phyloP scores from a whole-genome alignment of 2,113 vertebrate genomes.

The Thymallus thymallus region DNA sequence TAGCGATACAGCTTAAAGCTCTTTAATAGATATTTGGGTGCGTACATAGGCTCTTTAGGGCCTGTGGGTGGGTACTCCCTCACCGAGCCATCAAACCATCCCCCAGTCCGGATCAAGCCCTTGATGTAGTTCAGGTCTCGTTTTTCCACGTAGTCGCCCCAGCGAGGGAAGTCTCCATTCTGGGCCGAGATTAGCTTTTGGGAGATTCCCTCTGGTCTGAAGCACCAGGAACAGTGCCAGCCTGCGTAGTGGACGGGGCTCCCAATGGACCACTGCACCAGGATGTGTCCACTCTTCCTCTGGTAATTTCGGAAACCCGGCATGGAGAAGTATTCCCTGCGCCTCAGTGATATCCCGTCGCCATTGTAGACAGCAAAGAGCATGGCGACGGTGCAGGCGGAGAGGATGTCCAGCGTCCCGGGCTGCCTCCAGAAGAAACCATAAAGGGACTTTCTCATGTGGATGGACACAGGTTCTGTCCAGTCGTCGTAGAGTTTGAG shows the following conservation, averaged over 20 bases:
- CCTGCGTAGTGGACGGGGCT: constrained; percentile 86
- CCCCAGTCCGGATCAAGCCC: constrained; percentile 81
- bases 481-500: constrained; percentile 85
- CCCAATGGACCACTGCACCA: constrained; percentile 84
- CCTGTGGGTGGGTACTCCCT: constrained; percentile 79
- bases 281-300: constrained; percentile 79
- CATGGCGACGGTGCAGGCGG: constrained; percentile 82
- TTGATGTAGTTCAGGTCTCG: constrained; percentile 83
- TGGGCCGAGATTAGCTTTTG: constrained; percentile 86
- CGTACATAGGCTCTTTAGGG: constrained; percentile 86
- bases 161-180: constrained; percentile 88
- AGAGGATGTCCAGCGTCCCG: constrained; percentile 83
- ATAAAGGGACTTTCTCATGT: constrained; percentile 86
- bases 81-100: constrained; percentile 85
- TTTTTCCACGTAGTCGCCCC: constrained; percentile 87
- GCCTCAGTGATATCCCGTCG: constrained; percentile 81
- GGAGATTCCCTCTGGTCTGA: constrained; percentile 84
- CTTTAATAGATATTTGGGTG: constrained; percentile 82
- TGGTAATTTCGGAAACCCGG: constrained; percentile 82
- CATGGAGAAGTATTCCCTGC: constrained; percentile 85
- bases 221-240: constrained; percentile 93
- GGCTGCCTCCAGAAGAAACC: constrained; percentile 91
- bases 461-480: constrained; percentile 86
- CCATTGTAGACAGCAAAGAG: constrained; percentile 77
- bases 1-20: constrained; percentile 78